Base-by-base conservation (phyloP, 2,797 vertebrate genomes). In the Smutsia gigantea region DNA sequence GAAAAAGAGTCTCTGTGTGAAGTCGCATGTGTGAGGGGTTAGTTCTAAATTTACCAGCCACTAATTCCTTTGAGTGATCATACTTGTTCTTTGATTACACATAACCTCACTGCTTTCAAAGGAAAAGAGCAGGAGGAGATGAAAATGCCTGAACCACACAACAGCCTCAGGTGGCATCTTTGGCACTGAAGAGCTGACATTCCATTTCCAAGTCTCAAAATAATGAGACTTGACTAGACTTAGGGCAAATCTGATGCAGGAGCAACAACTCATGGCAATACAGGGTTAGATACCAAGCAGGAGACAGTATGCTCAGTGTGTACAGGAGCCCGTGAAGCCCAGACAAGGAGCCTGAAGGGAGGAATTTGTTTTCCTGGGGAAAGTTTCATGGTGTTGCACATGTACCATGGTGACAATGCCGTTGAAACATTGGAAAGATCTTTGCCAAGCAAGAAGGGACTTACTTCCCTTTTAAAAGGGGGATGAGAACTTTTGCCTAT, bases 101-200 rank as follows among this genome's bases (percentile, higher is more conserved):
- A 87, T 94, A 97, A 97, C 94, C 96, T 96, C 90, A 94, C 96
- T 95, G 97, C 97, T 96, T 97, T 98, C 97, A 98, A 98, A 97
- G 97, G 79, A 74, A 94, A 97, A 93, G 74, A 97, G 71, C 93
- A 37, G 82, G 75, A 94, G 90, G 91, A 94, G 96, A 97, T 97
- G 79, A 96, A 94, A 97, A 94, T 57, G 77, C 66, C 75, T 90
- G 79, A 95, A 96, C 96, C 97, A 96, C 49, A 90, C 71, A 61
- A 86, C 34, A 95, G 90, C 93, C 83, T 78, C 72, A 71, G 95
- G 97, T 96, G 90, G 86, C 89, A 57, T 59, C 94, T 79, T 91
- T 96, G 94, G 88, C 66, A 87, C 19, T 49, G 85, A 93, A 85
- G 51, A 93, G 31, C 53, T 97, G 69, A 69, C 39, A 61, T 94